Base-by-base conservation (phyloP, 1,140 invertebrate species). In the Lycorma delicatula region DNA sequence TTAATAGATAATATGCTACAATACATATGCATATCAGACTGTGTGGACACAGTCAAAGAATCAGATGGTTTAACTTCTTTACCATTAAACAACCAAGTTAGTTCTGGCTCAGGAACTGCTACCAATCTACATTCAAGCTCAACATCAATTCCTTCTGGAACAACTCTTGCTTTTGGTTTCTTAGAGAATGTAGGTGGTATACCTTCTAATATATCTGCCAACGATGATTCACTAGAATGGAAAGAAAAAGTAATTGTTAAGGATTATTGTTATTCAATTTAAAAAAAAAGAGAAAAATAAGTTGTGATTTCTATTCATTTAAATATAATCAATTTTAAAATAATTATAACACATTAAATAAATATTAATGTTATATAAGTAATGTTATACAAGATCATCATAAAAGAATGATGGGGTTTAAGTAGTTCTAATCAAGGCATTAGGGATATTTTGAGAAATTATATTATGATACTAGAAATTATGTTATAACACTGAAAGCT, bases 131-230 rank as follows among this genome's bases (percentile, higher is more conserved):
- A 89, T 71, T 93, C 89, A 18, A 94, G 70, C 47, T 85, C 84
- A 25, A 93, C 84, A 66, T 89, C 80, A 1, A 85, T 80, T 23
- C 82, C 82, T 74, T 92, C 87, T 61, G 89, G 80, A 0, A 90
- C 87, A 65, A 84, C 89, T 71, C 87, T 85, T 0, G 86, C 82
- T 70, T 89, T 87, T 0, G 91, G 89, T 70, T 90, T 87, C 46
- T 85, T 83, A 5, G 89, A 89, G 71, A 95, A 95, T n/a, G 89
- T 93, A 28, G 91, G 91, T 47, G 89, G 90, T 67, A 94, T 91
- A 36, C 91, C 91, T 77, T 96, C 91, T 44, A 93, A 72, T 52
- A 93, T 91, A 69, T 94, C 91, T 7, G 87, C 88, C 44, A 94
- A 73, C 0, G 91, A 94, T 11, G 91, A 94, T 74, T 93, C 90